Conservation (phyloP, 2,888 invertebrate species). For the Andrena fulva region DNA sequence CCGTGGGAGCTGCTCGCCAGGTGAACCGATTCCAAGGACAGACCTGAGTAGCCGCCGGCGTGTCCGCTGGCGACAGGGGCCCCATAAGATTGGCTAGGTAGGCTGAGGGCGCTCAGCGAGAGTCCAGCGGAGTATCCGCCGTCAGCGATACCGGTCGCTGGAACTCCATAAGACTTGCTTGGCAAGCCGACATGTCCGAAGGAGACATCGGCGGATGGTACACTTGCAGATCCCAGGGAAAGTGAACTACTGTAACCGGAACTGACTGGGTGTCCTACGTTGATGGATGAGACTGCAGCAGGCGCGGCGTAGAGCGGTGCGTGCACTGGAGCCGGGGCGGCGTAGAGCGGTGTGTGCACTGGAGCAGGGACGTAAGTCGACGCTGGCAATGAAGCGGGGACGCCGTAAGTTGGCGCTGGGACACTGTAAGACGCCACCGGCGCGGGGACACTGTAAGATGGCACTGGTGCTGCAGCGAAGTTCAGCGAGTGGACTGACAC, state of each 20-base stretch:
- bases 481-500: background rate
- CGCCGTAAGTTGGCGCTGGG: constrained; percentile 7
- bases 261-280: background rate
- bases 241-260: constrained; percentile 18
- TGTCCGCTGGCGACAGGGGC: background rate
- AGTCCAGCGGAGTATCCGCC: too few species aligned
- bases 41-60: constrained; percentile 2
- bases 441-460: background rate
- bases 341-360: constrained; percentile 3
- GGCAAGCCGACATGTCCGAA: background rate
- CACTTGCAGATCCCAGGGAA: constrained; percentile 1
- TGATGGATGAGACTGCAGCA: background rate
- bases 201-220: background rate
- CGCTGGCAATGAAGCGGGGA: constrained; percentile 7
- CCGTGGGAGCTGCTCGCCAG: constrained; percentile 24
- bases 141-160: too few species aligned
- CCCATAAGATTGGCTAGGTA: constrained; percentile 9
- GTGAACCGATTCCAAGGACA: background rate
- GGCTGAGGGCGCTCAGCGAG: background rate
- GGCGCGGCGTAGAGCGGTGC: background rate
- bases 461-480: background rate
- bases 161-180: constrained; percentile 2
- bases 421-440: constrained; percentile 3
- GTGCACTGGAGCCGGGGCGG: background rate
- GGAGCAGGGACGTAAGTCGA: background rate